These are phyloP conservation scores for Psittacula derbiana DNA, from an alignment of 2,797 vertebrate species.

Conservation along the genomic window DNA sequence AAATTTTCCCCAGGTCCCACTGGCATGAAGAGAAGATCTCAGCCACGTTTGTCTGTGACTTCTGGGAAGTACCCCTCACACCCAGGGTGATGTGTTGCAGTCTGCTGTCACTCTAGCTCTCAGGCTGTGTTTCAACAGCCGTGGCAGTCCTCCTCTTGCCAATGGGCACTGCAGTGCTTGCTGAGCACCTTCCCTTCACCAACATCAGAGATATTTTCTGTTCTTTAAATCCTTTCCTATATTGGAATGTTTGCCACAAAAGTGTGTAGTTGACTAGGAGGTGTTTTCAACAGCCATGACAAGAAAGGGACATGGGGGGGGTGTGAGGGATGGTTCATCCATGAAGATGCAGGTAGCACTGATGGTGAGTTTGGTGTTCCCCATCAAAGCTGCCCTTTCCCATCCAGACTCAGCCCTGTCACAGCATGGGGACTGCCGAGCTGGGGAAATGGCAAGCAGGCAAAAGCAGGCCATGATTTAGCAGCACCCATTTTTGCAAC, in stretches of 20 bases:
- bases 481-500: neutral
- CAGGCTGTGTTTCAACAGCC: neutral
- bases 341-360: neutral
- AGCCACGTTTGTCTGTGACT: neutral
- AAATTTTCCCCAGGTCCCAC: neutral
- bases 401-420: accelerated
- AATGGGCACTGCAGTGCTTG: neutral
- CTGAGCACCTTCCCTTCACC: neutral
- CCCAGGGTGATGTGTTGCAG: neutral
- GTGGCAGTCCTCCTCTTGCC: neutral
- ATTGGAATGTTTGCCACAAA: neutral
- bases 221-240: neutral
- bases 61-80: neutral
- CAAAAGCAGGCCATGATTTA: neutral
- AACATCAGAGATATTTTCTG: neutral
- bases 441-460: neutral
- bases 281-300: neutral
- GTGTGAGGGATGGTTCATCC: neutral
- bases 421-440: neutral
- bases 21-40: neutral
- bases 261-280: neutral
- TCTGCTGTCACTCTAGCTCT: neutral
- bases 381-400: neutral
- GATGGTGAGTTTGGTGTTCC: neutral
- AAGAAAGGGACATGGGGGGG: accelerated